Evolutionary conservation across 30 jellyfish, hydroid and myxozoan genomes (phyloP).

Genomic region (Chrysaora quinquecirrha): DNA sequence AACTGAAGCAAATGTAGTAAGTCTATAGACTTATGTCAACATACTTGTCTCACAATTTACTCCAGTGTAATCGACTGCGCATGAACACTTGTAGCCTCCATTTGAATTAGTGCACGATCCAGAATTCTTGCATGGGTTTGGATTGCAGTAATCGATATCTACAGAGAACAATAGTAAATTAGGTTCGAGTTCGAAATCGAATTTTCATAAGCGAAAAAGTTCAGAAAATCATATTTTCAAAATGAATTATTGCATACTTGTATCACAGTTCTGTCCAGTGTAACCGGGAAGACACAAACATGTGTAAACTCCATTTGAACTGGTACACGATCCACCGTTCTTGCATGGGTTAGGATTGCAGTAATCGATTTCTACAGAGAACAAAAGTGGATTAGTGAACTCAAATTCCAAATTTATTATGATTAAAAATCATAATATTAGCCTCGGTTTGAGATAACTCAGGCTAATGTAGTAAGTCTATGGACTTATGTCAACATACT

Average conservation of each 20-base stretch:
- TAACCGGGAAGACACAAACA: neutral
- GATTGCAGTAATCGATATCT: neutral
- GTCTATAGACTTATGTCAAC: neutral
- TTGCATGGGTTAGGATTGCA: neutral
- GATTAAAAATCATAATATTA: too few species aligned
- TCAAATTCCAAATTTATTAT: too few species aligned
- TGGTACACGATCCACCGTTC: neutral
- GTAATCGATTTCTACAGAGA: neutral
- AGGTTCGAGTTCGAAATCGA: too few species aligned
- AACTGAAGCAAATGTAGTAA: too few species aligned
- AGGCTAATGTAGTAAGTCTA: too few species aligned
- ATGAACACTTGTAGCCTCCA: slow-evolving; percentile 7
- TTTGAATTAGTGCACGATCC: slow-evolving; percentile 3
- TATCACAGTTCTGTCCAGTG: neutral
- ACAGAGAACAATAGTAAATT: too few species aligned
- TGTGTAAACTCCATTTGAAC: neutral
- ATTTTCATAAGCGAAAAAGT: too few species aligned
- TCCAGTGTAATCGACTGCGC: slow-evolving; percentile 42
- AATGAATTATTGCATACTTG: neutral
- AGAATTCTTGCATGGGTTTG: slow-evolving; percentile 12
- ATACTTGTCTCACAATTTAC: slow-evolving; percentile 21
- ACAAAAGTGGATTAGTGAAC: too few species aligned
- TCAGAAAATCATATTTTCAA: too few species aligned
- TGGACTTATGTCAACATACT: neutral
- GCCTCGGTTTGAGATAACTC: too few species aligned